Evolutionary conservation across 2,113 vertebrate species (phyloP).

Genomic region (Cyprinus carpio): DNA sequence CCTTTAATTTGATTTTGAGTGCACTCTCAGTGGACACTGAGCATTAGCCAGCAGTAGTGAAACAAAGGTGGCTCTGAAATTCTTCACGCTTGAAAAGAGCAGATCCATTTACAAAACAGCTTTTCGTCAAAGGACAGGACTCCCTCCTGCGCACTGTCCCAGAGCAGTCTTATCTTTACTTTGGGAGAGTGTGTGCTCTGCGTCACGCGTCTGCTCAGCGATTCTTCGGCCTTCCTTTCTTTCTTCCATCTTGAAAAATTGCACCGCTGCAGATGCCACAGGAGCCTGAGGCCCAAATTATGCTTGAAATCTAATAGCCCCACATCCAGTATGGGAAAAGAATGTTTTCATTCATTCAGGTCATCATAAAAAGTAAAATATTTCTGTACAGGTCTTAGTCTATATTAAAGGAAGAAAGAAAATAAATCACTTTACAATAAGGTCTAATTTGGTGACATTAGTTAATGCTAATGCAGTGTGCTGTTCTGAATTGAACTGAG

Average conservation of each 20-base stretch:
- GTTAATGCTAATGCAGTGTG: too few relatives aligned
- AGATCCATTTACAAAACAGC: slow-evolving; percentile 58
- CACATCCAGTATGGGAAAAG: neutral
- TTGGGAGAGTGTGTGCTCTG: slow-evolving; percentile 43
- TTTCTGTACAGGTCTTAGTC: neutral
- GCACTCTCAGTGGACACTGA: slow-evolving; percentile 42
- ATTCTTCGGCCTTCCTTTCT: slow-evolving; percentile 15
- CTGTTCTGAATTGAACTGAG: too few relatives aligned
- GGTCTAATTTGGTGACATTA: neutral
- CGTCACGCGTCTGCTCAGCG: slow-evolving; percentile 44
- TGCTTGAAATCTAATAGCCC: slow-evolving; percentile 29
- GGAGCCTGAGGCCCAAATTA: neutral
- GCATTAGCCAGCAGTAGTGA: slow-evolving; percentile 37
- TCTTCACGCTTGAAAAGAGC: slow-evolving; percentile 59
- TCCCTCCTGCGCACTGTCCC: slow-evolving; percentile 41
- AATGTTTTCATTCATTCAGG: slow-evolving; percentile 13
- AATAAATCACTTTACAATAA: neutral
- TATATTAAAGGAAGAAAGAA: too few relatives aligned
- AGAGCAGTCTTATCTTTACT: slow-evolving; percentile 48
- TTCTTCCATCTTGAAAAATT: slow-evolving; percentile 28
- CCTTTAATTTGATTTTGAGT: slow-evolving; percentile 38
- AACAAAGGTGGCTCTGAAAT: slow-evolving; percentile 53
- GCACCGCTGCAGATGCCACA: neutral
- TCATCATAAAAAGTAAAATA: neutral
- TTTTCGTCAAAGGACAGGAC: slow-evolving; percentile 46